Evolutionary conservation across 2,113 vertebrate genomes (phyloP).

Genomic region (Chlamydotis undulata): DNA sequence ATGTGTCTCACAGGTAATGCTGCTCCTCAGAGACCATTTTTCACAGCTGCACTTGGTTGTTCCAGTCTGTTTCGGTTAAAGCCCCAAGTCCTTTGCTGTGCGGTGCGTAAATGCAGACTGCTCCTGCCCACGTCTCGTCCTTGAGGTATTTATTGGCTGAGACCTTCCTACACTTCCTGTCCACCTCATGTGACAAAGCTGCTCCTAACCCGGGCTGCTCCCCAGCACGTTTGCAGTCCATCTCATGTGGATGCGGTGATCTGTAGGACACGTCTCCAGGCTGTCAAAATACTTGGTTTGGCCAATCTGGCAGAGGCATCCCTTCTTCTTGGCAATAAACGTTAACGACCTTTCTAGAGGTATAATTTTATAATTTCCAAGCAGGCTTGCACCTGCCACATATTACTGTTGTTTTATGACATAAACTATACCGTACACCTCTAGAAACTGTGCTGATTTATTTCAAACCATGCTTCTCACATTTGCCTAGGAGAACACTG

Average conservation of each 20-base stretch:
- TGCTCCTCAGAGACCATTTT: not conserved
- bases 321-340: not conserved
- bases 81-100: fast-evolving
- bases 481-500: not conserved
- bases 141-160: not conserved
- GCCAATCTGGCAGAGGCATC: not conserved
- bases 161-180: fast-evolving
- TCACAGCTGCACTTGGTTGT: not conserved
- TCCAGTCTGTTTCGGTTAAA: fast-evolving
- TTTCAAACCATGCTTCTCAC: not conserved
- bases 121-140: not conserved
- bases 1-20: fast-evolving
- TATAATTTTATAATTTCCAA: not conserved
- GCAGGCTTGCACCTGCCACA: not conserved
- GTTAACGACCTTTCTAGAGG: not conserved
- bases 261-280: not conserved
- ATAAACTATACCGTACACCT: not conserved
- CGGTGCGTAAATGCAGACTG: fast-evolving
- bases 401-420: not conserved
- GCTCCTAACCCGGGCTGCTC: not conserved
- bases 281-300: not conserved
- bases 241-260: not conserved
- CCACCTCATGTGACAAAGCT: not conserved
- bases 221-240: fast-evolving
- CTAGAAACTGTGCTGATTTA: fast-evolving